These are phyloP conservation scores for Ploceus nigricollis DNA, from an alignment of 2,113 vertebrate species.

Conservation along the genomic window DNA sequence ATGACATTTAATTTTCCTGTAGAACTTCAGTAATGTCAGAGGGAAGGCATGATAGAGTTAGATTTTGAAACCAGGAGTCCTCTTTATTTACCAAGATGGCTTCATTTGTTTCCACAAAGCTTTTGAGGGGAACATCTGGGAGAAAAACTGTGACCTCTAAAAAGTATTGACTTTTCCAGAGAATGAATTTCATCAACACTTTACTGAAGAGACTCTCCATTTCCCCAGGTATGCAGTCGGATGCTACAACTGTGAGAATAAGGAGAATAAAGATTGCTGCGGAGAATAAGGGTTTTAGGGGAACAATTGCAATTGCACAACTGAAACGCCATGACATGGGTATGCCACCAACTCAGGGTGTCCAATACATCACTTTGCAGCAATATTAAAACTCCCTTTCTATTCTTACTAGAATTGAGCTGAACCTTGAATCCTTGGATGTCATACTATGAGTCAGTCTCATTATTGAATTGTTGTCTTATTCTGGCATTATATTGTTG, in stretches of 20 bases:
- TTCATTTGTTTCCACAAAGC: not conserved
- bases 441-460: not conserved
- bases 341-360: not conserved
- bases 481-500: not conserved
- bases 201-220: not conserved
- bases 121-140: not conserved
- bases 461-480: not conserved
- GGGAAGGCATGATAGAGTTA: not conserved
- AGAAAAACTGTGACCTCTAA: not conserved
- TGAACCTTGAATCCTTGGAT: not conserved
- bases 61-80: not conserved
- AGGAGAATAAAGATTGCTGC: not conserved
- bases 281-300: not conserved
- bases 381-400: not conserved
- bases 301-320: not conserved
- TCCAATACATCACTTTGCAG: not conserved
- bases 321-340: not conserved
- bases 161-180: not conserved
- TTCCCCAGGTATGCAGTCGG: not conserved
- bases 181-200: not conserved
- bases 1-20: not conserved
- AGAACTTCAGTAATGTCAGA: not conserved
- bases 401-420: not conserved
- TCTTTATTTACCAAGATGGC: not conserved
- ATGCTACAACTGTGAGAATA: not conserved